Evolutionary conservation across 2,797 vertebrate genomes (phyloP), one percentile per base, ranked within the genome.

Genomic region (Rhynchonycteris naso): DNA sequence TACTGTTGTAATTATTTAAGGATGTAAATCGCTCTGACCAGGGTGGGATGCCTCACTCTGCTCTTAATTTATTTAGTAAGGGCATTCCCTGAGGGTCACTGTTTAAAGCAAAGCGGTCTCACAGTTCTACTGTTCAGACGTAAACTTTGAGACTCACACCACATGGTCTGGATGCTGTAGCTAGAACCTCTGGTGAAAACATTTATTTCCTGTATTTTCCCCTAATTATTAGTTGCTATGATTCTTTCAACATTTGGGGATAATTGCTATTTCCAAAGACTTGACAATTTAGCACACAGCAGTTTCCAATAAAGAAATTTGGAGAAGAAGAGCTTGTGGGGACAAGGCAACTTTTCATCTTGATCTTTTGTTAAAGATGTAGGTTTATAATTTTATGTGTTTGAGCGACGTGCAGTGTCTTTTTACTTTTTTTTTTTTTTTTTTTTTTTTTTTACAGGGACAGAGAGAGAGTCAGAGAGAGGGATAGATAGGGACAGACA

Each of bases 21-120:
- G 47, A 7, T 3, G 24, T 1, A 61, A 56, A 3, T n/a, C 56
- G n/a, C 22, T 24, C 35, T 14, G 58, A 0, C 26, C 33, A 12
- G 61, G 75, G 28, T 10, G 50, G 76, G 84, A 15, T 2, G 4
- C 50, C 43, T 7, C 10, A 2, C 47, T 22, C 19, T 47, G 81
- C 84, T 50, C 87, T 87, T 74, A 8, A 16, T 65, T 61, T 4
- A 16, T 65, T 61, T 4, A 26, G 43, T 4, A 28, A 43, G 54
- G 58, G 78, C 68, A 0, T 61, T n/a, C 58, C 26, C 30, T 0
- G 16, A 72, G 76, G 68, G 22, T 7, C 0, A 9, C 2, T 1
- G 0, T 12, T 2, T 5, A 3, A 14, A 5, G 5, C 61, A 7
- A 14, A 33, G 43, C 16, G 0, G 5, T 1, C 1, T 9, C 65